Conservation (phyloP, 2,113 vertebrate genomes). For the Pogona vitticeps region DNA sequence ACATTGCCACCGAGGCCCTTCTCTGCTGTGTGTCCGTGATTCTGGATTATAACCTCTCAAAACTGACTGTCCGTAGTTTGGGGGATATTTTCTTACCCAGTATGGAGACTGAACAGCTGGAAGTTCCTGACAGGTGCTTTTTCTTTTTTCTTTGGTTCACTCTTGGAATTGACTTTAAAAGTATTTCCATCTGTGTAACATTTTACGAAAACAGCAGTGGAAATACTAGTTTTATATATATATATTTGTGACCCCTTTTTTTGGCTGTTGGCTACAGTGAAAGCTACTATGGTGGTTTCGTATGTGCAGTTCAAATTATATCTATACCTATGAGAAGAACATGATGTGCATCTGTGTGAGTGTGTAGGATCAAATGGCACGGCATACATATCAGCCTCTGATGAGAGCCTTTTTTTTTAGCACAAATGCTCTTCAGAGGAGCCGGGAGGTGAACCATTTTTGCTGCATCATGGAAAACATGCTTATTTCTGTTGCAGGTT, state of each 20-base stretch:
- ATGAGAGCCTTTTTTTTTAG: background rate
- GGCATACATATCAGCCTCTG: background rate
- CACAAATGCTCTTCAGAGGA: background rate
- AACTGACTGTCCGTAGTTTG: slow-evolving; percentile 13
- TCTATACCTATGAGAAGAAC: slow-evolving; percentile 49
- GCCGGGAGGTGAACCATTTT: slow-evolving; percentile 10
- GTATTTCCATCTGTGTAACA: slow-evolving; percentile 66
- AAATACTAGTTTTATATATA: slow-evolving; percentile 63
- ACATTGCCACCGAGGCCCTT: background rate
- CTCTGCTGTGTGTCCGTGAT: slow-evolving; percentile 39
- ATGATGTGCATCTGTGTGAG: slow-evolving; percentile 56
- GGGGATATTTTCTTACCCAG: slow-evolving; percentile 45
- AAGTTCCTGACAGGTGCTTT: slow-evolving; percentile 59
- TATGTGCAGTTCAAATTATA: slow-evolving; percentile 72
- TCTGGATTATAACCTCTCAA: slow-evolving; percentile 43
- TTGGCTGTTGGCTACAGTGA: slow-evolving; percentile 66
- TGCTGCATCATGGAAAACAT: background rate
- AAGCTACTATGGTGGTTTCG: slow-evolving; percentile 72
- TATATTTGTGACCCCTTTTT: slow-evolving; percentile 67
- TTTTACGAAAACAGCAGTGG: slow-evolving; percentile 68
- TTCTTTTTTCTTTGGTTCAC: slow-evolving; percentile 35
- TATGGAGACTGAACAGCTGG: slow-evolving; percentile 56
- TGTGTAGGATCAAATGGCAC: slow-evolving; percentile 52
- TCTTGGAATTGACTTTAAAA: slow-evolving; percentile 53
- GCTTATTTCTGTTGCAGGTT: background rate